Percentiles rank a stretch among this genome's conserved stretches.
These are phyloP conservation scores for Brachymystax lenok DNA, from an alignment of 2,797 vertebrate genomes.

Conservation along the genomic window DNA sequence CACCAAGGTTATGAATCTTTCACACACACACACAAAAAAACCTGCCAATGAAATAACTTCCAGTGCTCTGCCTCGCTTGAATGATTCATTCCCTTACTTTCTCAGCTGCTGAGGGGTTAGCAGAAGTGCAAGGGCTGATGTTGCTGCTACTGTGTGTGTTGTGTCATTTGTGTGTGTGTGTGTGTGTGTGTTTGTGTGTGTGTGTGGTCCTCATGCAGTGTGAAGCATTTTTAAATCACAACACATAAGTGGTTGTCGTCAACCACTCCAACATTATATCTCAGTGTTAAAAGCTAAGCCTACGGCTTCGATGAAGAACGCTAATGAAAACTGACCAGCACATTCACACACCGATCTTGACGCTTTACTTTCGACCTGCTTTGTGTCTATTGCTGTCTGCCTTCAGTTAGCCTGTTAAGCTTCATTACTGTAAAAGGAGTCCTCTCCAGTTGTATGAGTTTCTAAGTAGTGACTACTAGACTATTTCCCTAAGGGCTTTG, in stretches of 20 bases:
- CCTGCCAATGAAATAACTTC: slow-evolving; percentile 54
- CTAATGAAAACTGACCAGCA: too few species aligned
- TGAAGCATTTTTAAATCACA: too few species aligned
- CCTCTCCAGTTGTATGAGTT: background rate
- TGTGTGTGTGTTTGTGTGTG: background rate
- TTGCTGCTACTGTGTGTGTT: background rate
- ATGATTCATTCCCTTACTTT: slow-evolving; percentile 67
- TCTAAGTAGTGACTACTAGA: background rate
- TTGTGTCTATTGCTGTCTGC: too few species aligned
- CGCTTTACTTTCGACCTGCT: too few species aligned
- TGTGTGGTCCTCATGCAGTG: background rate
- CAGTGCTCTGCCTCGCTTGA: slow-evolving; percentile 51
- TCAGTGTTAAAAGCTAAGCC: too few species aligned
- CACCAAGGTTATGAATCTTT: slow-evolving; percentile 71
- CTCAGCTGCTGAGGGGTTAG: slow-evolving; percentile 20
- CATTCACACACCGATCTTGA: too few species aligned
- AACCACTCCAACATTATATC: too few species aligned
- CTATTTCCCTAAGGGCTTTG: background rate
- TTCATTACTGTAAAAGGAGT: too few species aligned
- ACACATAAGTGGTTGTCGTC: too few species aligned
- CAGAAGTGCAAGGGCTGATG: background rate
- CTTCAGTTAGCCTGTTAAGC: too few species aligned
- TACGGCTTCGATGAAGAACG: too few species aligned
- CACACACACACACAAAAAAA: slow-evolving; percentile 54
- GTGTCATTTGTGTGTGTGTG: background rate